Percentiles rank a stretch among this genome's conserved stretches.
phyloP scores from a whole-genome alignment of 2,113 vertebrate species.

The western clawed frog (Xenopus tropicalis) region DNA sequence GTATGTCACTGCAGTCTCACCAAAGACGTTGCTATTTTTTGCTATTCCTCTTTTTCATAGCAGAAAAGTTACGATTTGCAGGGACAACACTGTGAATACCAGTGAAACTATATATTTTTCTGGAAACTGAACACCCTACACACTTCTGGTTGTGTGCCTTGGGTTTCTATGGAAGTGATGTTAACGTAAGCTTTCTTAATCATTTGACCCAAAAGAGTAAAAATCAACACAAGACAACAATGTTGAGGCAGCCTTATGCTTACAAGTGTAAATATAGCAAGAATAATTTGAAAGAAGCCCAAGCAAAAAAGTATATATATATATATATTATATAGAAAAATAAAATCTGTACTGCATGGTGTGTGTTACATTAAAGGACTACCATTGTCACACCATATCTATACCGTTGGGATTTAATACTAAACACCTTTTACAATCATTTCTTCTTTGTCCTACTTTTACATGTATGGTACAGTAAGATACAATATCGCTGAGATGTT shows the following conservation, averaged over 20 bases:
- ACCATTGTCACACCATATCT: conserved; percentile 22
- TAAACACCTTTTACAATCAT: neutral
- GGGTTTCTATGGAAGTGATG: conserved; percentile 3
- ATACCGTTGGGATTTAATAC: neutral
- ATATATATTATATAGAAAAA: conserved; percentile 27
- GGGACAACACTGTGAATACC: conserved; percentile 27
- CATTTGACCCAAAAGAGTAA: neutral
- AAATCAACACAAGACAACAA: conserved; percentile 10
- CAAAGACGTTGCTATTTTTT: conserved; percentile 56
- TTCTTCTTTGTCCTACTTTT: neutral
- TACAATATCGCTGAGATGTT: too few species aligned
- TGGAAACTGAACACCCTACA: conserved; percentile 2
- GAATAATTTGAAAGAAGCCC: conserved; percentile 47
- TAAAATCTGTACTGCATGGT: conserved; percentile 43
- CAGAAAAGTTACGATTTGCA: conserved; percentile 22
- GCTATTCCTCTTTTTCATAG: conserved; percentile 43
- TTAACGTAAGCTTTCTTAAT: neutral
- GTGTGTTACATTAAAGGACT: conserved; percentile 22
- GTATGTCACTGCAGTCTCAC: conserved; percentile 45
- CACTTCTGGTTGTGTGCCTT: neutral
- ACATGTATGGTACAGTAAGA: neutral
- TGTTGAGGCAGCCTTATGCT: neutral
- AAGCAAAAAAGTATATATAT: conserved; percentile 48
- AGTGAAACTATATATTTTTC: conserved; percentile 1
- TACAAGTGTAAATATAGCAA: conserved; percentile 52